Conservation (phyloP, 2,113 vertebrate species). For the Mesoclemmys tuberculata region DNA sequence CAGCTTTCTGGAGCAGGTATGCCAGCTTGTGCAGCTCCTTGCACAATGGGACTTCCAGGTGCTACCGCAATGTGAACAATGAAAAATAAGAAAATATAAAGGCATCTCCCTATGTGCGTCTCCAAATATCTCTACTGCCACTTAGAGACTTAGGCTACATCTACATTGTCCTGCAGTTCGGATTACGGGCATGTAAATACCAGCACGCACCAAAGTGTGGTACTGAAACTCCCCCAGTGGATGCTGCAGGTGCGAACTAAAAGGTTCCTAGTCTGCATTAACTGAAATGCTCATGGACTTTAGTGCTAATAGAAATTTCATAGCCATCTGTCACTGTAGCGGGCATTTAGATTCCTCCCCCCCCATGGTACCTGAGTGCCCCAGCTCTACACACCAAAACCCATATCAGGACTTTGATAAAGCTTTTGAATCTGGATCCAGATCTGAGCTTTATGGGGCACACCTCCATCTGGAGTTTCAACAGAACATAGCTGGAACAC, state of each 20-base stretch:
- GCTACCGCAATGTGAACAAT: background rate
- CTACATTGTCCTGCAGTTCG: background rate
- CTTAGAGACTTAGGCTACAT: background rate
- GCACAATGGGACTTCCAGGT: background rate
- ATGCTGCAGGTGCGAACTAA: background rate
- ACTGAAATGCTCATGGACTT: background rate
- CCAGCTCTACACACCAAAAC: background rate
- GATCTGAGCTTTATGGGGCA: background rate
- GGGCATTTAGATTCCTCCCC: background rate
- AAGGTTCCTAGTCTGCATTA: background rate
- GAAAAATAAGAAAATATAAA: background rate
- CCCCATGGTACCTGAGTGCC: background rate
- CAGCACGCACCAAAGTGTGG: background rate
- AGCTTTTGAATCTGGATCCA: background rate
- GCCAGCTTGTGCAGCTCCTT: background rate
- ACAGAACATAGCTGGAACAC: background rate
- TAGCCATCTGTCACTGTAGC: background rate
- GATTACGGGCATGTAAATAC: background rate
- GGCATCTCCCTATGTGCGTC: background rate
- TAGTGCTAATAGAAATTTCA: background rate
- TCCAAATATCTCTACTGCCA: background rate
- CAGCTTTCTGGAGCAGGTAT: background rate
- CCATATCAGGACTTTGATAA: background rate
- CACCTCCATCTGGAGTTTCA: background rate
- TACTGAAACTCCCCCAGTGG: background rate